phyloP scores from a whole-genome alignment of 2,113 vertebrate genomes.

The Aphyosemion australe region DNA sequence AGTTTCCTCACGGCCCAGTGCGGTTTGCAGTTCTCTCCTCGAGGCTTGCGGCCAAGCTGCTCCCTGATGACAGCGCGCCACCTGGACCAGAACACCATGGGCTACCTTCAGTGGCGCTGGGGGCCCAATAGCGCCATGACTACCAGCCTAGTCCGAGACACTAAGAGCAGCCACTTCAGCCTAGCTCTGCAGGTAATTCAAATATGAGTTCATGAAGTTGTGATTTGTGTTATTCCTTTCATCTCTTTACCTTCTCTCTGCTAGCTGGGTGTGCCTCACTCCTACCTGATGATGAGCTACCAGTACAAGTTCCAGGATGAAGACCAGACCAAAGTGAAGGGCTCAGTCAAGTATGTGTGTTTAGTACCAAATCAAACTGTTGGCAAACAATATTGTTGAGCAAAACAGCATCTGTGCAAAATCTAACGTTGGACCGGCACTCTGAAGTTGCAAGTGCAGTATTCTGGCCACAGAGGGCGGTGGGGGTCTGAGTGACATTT shows the following conservation, averaged over 20 bases:
- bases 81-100: constrained; percentile 96
- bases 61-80: constrained; percentile 90
- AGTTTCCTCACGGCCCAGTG: constrained; percentile 95
- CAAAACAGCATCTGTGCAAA: too few species aligned
- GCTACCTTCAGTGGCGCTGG: constrained; percentile 96
- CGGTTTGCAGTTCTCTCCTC: constrained; percentile 92
- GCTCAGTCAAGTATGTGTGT: constrained; percentile 88
- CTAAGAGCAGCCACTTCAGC: constrained; percentile 92
- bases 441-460: too few species aligned
- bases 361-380: background rate
- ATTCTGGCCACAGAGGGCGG: too few species aligned
- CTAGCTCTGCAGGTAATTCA: constrained; percentile 87
- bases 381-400: too few species aligned
- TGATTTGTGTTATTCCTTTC: background rate
- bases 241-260: background rate
- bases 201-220: background rate
- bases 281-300: constrained; percentile 95
- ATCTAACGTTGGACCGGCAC: too few species aligned
- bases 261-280: constrained; percentile 93
- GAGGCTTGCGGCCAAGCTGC: constrained; percentile 87
- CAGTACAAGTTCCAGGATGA: constrained; percentile 99
- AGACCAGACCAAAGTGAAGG: constrained; percentile 94
- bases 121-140: constrained; percentile 96
- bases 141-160: constrained; percentile 92
- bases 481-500: too few species aligned